Evolutionary conservation across 2,797 vertebrate species (phyloP), one percentile per base, ranked within the genome.

Genomic region (Falco concolor): DNA sequence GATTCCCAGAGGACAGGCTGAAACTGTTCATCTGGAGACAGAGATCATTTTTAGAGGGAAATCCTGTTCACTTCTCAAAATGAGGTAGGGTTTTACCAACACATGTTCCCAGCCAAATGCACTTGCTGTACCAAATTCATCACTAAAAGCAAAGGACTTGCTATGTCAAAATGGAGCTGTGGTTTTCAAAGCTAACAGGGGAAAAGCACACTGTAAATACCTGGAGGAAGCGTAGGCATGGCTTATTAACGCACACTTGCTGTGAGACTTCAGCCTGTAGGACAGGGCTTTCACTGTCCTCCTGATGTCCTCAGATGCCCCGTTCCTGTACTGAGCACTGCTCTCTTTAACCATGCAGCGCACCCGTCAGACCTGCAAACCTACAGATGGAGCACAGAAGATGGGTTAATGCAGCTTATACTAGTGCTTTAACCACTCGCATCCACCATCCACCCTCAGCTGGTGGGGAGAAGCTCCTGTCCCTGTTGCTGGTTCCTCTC

Each of bases 201-300:
- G 93, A 80, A 81, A 95, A 96, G 85, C 82, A 0, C 81, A 79
- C 77, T 90, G 94, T 91, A 96, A 97, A 96, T 84, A 97, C 81
- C 78, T 84, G 85, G 83, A 96, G 95, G 96, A 96, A 96, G 89
- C 4, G 5, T 38, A 90, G 78, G 80, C 85, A 67, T 1, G 6
- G 74, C 85, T 93, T 96, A 94, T 95, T 95, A 96, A 94, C 79
- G 96, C 87, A 76, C 83, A 76, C 89, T 95, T 90, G 77, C 89
- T 95, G 70, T 54, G 64, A 83, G 91, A 96, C 45, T 80, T 89
- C 5, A 67, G 80, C 68, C 83, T 81, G 65, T 8, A 44, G 36
- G 87, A 96, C 95, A 96, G 95, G 87, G 77, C 80, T 84, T 86
- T 69, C 83, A 34, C 79, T 96, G 89, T 96, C 47, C 74, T 95